Evolutionary conservation across 2,113 vertebrate species (phyloP).

Genomic region (Dasypus novemcinctus): DNA sequence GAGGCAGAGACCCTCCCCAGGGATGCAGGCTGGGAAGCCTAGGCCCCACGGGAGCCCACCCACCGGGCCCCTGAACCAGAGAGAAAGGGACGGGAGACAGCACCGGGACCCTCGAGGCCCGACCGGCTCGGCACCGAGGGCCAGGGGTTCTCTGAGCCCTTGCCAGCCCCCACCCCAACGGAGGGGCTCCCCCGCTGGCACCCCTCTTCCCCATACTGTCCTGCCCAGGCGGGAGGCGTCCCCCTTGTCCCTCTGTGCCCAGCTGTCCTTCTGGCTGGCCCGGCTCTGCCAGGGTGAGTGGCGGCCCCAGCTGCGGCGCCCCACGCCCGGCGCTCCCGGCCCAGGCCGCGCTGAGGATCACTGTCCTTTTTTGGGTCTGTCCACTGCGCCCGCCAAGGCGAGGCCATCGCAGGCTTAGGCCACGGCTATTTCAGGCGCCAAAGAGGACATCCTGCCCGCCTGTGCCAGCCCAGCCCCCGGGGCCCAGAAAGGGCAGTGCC

Average conservation of each 20-base stretch:
- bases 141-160: too few relatives aligned
- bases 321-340: not conserved
- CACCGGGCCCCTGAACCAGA: too few relatives aligned
- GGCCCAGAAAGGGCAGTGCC: too few relatives aligned
- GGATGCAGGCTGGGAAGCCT: not conserved
- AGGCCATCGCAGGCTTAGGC: rapidly evolving
- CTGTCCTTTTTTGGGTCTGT: conserved; percentile 50
- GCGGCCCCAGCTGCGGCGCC: conserved; percentile 29
- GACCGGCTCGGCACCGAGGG: conserved; percentile 15
- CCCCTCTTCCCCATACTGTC: not conserved
- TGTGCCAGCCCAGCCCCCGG: not conserved
- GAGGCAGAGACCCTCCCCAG: not conserved
- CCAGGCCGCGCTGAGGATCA: too few relatives aligned
- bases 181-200: rapidly evolving
- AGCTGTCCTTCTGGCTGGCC: not conserved
- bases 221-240: not conserved
- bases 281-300: not conserved
- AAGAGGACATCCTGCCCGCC: not conserved
- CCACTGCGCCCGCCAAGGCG: rapidly evolving
- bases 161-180: too few relatives aligned
- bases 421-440: not conserved
- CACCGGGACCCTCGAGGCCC: rapidly evolving
- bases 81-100: too few relatives aligned
- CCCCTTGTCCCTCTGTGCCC: not conserved
- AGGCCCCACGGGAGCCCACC: too few relatives aligned